These are phyloP conservation scores for Drosophila paranaensis DNA, from an alignment of 2,888 invertebrate genomes.

Conservation along the genomic window DNA sequence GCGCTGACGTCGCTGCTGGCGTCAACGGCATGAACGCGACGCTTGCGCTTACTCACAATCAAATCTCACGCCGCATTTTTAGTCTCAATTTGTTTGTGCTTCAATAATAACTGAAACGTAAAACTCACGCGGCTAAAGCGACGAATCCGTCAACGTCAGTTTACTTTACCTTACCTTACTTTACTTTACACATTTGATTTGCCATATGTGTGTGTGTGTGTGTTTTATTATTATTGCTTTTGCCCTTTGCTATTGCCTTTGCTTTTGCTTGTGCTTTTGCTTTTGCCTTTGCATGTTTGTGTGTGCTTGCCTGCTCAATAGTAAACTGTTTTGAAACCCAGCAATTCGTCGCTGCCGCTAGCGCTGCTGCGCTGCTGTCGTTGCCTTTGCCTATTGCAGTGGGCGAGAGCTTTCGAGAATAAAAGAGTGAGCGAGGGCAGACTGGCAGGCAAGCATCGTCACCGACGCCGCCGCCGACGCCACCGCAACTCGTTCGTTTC, in stretches of 20 bases:
- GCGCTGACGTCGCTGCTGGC: slow-evolving; percentile 38
- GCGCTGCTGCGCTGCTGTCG: neutral
- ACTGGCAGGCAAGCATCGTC: slow-evolving; percentile 12
- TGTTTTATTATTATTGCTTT: slow-evolving; percentile 45
- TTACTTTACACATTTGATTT: slow-evolving; percentile 46
- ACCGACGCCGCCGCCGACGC: slow-evolving; percentile 1
- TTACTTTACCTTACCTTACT: slow-evolving; percentile 50
- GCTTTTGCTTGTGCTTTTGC: neutral
- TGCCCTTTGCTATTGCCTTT: slow-evolving; percentile 46
- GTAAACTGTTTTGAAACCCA: slow-evolving; percentile 47
- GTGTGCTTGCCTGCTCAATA: slow-evolving; percentile 51
- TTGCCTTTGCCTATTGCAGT: slow-evolving; percentile 32
- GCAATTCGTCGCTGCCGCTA: slow-evolving; percentile 27
- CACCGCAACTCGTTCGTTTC: slow-evolving; percentile 55
- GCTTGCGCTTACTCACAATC: slow-evolving; percentile 81
- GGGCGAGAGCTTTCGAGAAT: slow-evolving; percentile 42
- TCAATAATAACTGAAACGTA: slow-evolving; percentile 82
- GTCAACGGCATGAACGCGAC: slow-evolving; percentile 42
- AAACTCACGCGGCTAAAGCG: slow-evolving; percentile 76
- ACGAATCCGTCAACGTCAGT: slow-evolving; percentile 75
- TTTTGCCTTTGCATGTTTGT: slow-evolving; percentile 54
- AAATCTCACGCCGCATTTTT: slow-evolving; percentile 82
- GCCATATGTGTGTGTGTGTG: slow-evolving; percentile 38
- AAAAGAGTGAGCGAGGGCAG: slow-evolving; percentile 30
- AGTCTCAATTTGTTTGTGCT: slow-evolving; percentile 83